Evolutionary conservation across 1,140 invertebrate genomes (phyloP).

Genomic region (Coptotermes formosanus): DNA sequence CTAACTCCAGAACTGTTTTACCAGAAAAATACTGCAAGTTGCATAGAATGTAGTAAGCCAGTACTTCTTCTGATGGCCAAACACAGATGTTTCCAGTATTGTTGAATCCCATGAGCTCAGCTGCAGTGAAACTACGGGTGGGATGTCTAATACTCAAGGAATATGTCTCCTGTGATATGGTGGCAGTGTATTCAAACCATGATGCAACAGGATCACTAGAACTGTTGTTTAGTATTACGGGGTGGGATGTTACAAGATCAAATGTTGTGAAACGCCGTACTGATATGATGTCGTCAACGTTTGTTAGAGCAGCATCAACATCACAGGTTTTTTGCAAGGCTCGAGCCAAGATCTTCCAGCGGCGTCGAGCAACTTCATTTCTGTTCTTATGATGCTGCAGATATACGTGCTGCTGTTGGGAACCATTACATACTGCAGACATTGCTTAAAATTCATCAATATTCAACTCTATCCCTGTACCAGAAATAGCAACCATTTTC

Average conservation of each 20-base stretch:
- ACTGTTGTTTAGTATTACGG: conserved; percentile 37
- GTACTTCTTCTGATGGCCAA: conserved; percentile 85
- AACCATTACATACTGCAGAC: conserved; percentile 30
- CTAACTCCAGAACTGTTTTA: conserved; percentile 73
- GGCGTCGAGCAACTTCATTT: conserved; percentile 54
- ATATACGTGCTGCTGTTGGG: conserved; percentile 8
- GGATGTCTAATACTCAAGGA: conserved; percentile 58
- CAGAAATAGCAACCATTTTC: conserved; percentile 22
- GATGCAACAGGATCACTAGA: conserved; percentile 38
- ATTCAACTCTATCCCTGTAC: not conserved
- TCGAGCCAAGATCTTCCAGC: conserved; percentile 68
- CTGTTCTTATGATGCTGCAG: conserved; percentile 23
- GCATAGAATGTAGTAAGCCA: conserved; percentile 70
- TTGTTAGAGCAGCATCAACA: not conserved
- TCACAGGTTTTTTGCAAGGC: conserved; percentile 51
- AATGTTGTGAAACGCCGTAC: conserved; percentile 58
- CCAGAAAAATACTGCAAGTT: conserved; percentile 64
- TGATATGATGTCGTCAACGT: conserved; percentile 45
- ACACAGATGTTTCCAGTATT: conserved; percentile 90
- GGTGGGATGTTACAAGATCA: conserved; percentile 49
- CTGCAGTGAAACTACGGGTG: conserved; percentile 61
- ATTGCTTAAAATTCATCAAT: conserved; percentile 21
- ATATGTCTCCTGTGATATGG: conserved; percentile 48
- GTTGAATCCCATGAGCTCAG: conserved; percentile 79
- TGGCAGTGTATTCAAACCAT: conserved; percentile 57